phyloP scores from a whole-genome alignment of 1,140 invertebrate genomes.

The Bombus confusus region DNA sequence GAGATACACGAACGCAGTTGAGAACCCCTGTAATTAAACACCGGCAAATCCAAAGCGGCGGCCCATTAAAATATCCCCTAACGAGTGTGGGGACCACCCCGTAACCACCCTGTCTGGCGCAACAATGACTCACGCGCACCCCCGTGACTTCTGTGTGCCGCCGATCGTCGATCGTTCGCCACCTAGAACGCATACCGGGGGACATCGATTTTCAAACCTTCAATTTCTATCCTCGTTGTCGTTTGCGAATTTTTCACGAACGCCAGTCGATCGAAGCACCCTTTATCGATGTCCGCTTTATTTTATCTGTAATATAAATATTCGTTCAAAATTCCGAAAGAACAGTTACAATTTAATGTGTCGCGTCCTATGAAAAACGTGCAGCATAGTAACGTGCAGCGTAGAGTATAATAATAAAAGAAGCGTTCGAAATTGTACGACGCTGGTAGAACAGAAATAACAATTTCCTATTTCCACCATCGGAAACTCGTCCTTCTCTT shows the following conservation, averaged over 20 bases:
- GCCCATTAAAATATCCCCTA: conserved; percentile 75
- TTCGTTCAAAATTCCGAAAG: too few relatives aligned
- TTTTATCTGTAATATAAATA: too few relatives aligned
- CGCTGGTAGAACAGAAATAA: background rate
- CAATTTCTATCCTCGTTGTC: background rate
- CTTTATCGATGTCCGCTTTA: too few relatives aligned
- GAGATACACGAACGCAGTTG: conserved; percentile 33
- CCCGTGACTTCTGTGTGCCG: conserved; percentile 63
- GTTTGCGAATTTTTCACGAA: background rate
- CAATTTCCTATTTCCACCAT: background rate
- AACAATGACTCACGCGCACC: conserved; percentile 71
- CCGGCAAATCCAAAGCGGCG: conserved; percentile 71
- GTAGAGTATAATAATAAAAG: too few relatives aligned
- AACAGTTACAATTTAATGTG: too few relatives aligned
- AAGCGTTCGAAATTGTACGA: background rate
- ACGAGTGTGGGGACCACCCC: conserved; percentile 67
- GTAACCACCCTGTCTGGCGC: conserved; percentile 68
- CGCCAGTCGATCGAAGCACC: too few relatives aligned
- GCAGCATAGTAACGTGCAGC: too few relatives aligned
- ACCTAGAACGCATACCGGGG: conserved; percentile 19
- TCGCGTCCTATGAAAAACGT: too few relatives aligned
- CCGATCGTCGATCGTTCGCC: conserved; percentile 59
- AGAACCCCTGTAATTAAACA: conserved; percentile 73
- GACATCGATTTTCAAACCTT: conserved; percentile 12
- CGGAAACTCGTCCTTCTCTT: background rate